Conservation (phyloP, 2,113 vertebrate species). For the Larimichthys crocea region DNA sequence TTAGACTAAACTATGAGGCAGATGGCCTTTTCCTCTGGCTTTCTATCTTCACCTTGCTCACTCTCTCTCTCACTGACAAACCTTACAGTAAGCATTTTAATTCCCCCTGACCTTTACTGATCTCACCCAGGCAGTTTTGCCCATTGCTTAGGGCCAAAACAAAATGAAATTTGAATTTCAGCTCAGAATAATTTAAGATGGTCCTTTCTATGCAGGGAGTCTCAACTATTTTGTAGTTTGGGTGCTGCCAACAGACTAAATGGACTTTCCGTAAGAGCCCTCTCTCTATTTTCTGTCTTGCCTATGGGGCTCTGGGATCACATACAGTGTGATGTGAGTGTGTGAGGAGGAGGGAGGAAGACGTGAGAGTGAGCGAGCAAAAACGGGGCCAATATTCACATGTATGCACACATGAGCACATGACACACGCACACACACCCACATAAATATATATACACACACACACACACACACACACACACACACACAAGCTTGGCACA, state of each 20-base stretch:
- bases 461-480: conserved; percentile 11
- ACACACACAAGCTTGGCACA: conserved; percentile 12
- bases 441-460: conserved; percentile 10
- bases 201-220: conserved; percentile 46
- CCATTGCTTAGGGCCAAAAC: conserved; percentile 77
- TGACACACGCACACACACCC: conserved; percentile 9
- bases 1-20: conserved; percentile 64
- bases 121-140: conserved; percentile 67
- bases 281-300: conserved; percentile 16
- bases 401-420: conserved; percentile 39
- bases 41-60: conserved; percentile 47
- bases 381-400: conserved; percentile 34
- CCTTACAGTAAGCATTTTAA: conserved; percentile 80
- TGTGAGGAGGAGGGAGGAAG: conserved; percentile 14
- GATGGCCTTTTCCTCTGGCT: conserved; percentile 72
- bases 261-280: conserved; percentile 49
- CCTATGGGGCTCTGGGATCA: conserved; percentile 55
- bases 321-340: conserved; percentile 44
- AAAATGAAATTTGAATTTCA: conserved; percentile 79
- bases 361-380: conserved; percentile 25
- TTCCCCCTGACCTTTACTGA: conserved; percentile 80
- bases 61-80: conserved; percentile 63
- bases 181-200: conserved; percentile 74
- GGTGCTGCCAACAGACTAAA: conserved; percentile 53
- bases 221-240: conserved; percentile 49